phyloP scores from a whole-genome alignment of 2,888 invertebrate genomes.

The Drosophila imparisetae region DNA sequence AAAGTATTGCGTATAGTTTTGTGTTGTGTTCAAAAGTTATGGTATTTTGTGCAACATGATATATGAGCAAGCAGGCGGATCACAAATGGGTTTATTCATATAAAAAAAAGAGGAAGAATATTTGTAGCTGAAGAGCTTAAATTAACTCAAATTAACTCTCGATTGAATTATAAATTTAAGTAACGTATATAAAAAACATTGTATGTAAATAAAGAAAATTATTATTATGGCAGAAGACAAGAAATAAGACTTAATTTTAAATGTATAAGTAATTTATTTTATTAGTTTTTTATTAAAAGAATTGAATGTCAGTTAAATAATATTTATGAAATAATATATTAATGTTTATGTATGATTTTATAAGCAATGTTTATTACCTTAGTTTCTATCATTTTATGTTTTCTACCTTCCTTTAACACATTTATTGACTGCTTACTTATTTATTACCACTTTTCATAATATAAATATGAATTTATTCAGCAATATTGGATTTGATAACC shows the following conservation, averaged over 20 bases:
- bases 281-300: neutral
- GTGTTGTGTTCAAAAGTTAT: constrained; percentile 37
- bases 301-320: neutral
- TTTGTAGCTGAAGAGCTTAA: neutral
- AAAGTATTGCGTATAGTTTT: constrained; percentile 57
- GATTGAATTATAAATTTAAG: neutral
- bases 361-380: neutral
- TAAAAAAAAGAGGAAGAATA: neutral
- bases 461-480: neutral
- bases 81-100: neutral
- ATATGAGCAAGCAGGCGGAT: constrained; percentile 50
- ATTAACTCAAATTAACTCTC: neutral
- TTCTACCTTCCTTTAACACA: neutral
- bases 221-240: neutral
- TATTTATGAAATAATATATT: neutral
- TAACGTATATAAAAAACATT: neutral
- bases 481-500: neutral
- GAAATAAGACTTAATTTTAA: neutral
- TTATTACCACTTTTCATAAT: neutral
- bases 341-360: neutral
- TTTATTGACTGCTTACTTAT: neutral
- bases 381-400: neutral
- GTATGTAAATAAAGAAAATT: neutral
- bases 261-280: neutral
- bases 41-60: constrained; percentile 52